A percentile compares a stretch with the other conserved stretches of the same genome.
phyloP scores from a whole-genome alignment of 2,113 vertebrate species.

The Tupaia chinensis region DNA sequence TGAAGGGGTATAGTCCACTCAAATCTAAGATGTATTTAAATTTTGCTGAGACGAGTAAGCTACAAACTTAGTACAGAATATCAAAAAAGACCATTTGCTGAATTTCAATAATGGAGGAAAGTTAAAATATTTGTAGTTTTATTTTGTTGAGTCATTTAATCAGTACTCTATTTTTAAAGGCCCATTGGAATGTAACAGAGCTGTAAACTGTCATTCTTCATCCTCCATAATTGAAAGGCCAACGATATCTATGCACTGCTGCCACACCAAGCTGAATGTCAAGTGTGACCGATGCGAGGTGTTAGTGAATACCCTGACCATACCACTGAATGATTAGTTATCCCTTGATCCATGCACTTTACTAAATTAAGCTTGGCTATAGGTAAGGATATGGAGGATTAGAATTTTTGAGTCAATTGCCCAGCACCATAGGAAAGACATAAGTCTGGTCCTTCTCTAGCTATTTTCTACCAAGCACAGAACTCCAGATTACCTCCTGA shows the following conservation, averaged over 20 bases:
- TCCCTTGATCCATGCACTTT: neutral
- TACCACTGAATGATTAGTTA: neutral
- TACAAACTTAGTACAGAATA: neutral
- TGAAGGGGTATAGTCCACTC: neutral
- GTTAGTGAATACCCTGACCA: neutral
- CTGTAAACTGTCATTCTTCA: neutral
- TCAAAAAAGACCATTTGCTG: neutral
- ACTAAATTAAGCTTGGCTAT: neutral
- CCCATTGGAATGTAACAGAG: neutral
- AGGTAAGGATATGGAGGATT: neutral
- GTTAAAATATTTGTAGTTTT: neutral
- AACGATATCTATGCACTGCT: neutral
- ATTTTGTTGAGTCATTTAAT: neutral
- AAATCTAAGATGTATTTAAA: neutral
- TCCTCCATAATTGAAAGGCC: neutral
- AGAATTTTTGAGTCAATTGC: neutral
- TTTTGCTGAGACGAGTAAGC: neutral
- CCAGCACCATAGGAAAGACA: neutral
- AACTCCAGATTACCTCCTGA: neutral
- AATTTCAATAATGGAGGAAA: conserved; percentile 4
- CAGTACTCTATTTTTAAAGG: neutral
- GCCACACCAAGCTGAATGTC: neutral
- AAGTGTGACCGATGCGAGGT: neutral
- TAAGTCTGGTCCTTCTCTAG: neutral
- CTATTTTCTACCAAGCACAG: neutral